Conservation (phyloP, 2,888 invertebrate species). For the Marronus borbonicus region DNA sequence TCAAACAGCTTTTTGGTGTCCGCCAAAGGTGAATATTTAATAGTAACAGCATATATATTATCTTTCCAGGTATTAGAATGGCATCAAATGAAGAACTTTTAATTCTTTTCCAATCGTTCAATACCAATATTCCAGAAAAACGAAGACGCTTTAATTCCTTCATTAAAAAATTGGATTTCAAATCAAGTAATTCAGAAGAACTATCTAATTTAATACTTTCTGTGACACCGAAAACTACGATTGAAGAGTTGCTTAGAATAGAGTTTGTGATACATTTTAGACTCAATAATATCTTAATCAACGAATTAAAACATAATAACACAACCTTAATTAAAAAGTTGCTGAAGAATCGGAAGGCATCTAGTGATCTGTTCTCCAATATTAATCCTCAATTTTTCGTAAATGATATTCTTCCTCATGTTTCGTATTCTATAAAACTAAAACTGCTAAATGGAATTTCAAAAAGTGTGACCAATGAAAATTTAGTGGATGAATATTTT, state of each 20-base stretch:
- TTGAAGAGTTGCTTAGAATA: slow-evolving; percentile 4
- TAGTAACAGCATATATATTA: neutral
- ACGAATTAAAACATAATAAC: neutral
- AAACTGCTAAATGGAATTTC: slow-evolving; percentile 28
- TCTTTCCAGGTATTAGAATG: neutral
- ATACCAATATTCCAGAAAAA: slow-evolving; percentile 3
- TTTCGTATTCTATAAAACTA: slow-evolving; percentile 15
- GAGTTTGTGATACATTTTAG: slow-evolving; percentile 10
- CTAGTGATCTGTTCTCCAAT: neutral
- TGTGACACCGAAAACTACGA: neutral
- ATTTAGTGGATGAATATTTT: slow-evolving; percentile 14
- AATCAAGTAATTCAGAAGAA: neutral
- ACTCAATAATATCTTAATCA: neutral
- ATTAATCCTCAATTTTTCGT: neutral
- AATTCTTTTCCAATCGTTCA: neutral
- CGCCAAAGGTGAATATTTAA: too few relatives aligned
- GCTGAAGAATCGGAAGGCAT: slow-evolving; percentile 14
- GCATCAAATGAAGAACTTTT: neutral
- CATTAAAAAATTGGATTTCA: neutral
- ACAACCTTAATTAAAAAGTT: neutral
- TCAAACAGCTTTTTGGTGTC: too few relatives aligned
- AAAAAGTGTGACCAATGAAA: slow-evolving; percentile 24
- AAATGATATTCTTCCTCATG: slow-evolving; percentile 23
- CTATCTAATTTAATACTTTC: neutral
- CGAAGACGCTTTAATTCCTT: slow-evolving; percentile 6